Evolutionary conservation across 2,888 invertebrate species (phyloP), one percentile per base, ranked within the genome.

Genomic region (Eupithecia centaureata): DNA sequence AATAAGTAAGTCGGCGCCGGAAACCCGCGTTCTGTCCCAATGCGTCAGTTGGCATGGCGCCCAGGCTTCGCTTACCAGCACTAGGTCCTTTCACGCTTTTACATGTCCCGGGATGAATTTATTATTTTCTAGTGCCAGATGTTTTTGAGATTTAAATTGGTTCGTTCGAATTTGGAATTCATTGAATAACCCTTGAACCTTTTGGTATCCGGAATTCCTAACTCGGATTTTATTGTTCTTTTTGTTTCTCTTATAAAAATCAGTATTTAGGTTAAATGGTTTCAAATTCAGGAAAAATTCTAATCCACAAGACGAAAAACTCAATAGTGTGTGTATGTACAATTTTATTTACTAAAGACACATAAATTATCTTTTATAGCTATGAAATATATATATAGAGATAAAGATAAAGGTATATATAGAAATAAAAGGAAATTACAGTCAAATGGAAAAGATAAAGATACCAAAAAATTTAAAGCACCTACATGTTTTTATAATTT

Each of bases 11-110:
- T n/a, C n/a, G n/a, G 61, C 38, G 54, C 61, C 56, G 15, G n/a
- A 18, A 47, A 35, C 30, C 60, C 27, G 61, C 47, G 56, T 61
- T 15, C 1, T 18, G n/a, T 58, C n/a, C 22, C 22, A 35, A 62
- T 58, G 18, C 18, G 35, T n/a, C 42, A n/a, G 13, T 67, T 73
- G 73, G 73, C 71, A 66, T 22, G n/a, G 47, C 47, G 73, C 73
- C 73, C 70, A 68, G 61, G 65, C 63, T 51, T 58, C 68, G 65
- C 65, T 70, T 70, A 67, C 27, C 71, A 68, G 63, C 68, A 57
- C 52, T 60, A 47, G 65, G 65, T 71, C 66, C 70, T 61, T 69
- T 73, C 63, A 47, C 35, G 52, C 38, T 60, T 59, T 64, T 59
- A 27, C 52, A 54, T 65, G 13, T 54, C 35, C 42, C 30, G 22